Conservation (phyloP, 2,888 invertebrate genomes). For the Thysanoteuthis rhombus region DNA sequence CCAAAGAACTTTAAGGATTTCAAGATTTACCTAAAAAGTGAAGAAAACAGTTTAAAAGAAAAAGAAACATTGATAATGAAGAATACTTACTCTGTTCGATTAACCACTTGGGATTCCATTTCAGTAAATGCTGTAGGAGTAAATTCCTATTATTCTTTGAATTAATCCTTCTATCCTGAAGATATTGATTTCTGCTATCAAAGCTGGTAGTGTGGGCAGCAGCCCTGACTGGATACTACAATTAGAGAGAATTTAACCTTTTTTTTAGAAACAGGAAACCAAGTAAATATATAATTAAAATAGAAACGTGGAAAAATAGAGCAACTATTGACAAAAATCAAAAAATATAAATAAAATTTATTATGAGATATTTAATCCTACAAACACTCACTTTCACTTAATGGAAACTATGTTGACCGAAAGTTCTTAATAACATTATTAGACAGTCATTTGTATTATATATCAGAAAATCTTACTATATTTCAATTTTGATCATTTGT, state of each 20-base stretch:
- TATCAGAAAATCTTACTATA: no score
- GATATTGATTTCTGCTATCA: background rate
- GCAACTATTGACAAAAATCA: background rate
- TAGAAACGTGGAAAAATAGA: background rate
- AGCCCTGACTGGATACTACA: background rate
- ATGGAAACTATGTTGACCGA: no score
- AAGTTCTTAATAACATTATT: no score
- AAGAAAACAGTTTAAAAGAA: no score
- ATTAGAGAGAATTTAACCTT: background rate
- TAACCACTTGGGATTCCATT: conserved; percentile 53
- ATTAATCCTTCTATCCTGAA: background rate
- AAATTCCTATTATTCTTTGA: background rate
- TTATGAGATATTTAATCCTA: no score
- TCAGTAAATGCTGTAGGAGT: conserved; percentile 42
- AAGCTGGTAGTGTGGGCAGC: background rate
- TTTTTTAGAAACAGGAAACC: background rate
- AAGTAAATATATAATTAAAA: background rate
- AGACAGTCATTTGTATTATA: no score
- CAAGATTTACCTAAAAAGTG: no score
- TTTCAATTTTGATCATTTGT: no score
- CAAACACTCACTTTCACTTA: no score
- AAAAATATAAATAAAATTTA: background rate
- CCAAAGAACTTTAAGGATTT: no score
- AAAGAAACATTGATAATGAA: no score
- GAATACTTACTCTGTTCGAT: conserved; percentile 44